These are phyloP conservation scores for Radopholus similis DNA, from an alignment of 1,140 invertebrate species.

Conservation along the genomic window DNA sequence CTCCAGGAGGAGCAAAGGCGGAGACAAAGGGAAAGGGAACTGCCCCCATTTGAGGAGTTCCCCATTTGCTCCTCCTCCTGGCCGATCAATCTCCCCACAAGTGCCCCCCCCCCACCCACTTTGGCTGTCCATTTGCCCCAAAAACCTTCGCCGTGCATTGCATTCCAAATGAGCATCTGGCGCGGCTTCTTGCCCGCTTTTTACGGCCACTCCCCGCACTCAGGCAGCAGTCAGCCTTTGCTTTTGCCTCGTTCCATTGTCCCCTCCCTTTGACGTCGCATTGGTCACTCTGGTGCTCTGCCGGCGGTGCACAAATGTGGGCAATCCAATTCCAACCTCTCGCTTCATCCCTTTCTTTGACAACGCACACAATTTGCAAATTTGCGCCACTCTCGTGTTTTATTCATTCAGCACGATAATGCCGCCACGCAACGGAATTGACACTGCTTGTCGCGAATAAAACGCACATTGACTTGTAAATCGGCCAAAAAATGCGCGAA, in stretches of 20 bases:
- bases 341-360: background rate
- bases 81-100: background rate
- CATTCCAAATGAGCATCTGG: constrained; percentile 8
- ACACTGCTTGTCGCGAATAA: background rate
- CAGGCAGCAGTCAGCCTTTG: background rate
- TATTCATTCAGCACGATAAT: constrained; percentile 24
- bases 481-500: constrained; percentile 38
- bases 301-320: background rate
- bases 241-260: background rate
- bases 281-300: background rate
- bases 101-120: background rate
- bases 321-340: background rate
- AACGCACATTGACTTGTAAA: no score
- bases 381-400: constrained; percentile 18
- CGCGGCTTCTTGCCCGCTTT: background rate
- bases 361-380: background rate
- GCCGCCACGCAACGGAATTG: background rate
- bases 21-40: background rate
- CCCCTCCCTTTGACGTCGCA: background rate
- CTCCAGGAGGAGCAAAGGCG: background rate
- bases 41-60: no score
- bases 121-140: no score
- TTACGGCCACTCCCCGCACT: background rate
- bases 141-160: no score
- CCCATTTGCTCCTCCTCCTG: background rate